Evolutionary conservation across 2,113 vertebrate species (phyloP), one percentile per base, ranked within the genome.

Genomic region (Cathartes aura): DNA sequence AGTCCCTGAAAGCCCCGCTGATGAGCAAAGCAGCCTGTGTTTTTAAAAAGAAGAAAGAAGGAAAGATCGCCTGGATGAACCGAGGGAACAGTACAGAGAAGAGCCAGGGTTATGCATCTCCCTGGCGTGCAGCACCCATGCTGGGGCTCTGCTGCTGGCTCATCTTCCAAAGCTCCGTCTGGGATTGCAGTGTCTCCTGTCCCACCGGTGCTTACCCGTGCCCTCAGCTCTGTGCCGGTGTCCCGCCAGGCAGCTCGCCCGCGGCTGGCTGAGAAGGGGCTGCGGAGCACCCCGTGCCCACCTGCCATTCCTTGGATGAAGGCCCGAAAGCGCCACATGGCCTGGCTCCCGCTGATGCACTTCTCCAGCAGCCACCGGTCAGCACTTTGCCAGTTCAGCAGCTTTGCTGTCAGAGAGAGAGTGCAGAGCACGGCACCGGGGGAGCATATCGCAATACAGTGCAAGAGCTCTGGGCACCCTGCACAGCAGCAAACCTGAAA

Each of bases 331-430:
- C 96, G 96, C 96, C 45, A 93, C 95, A 98, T 98, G 67, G 98
- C 98, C 16, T 96, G 91, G 94, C 94, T 98, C 12, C 98, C 96
- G 0, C 97, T 95, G 85, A 98, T 81, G 90, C 97, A 98, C 72
- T 96, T 98, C 87, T 97, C 94, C 40, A 99, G 96, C 43, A 98
- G 98, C 98, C 98, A 98, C 78, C 17, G 94, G 67, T 98, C 98
- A n/a, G 98, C 97, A 0, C 70, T 87, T 59, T 50, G 86, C 98
- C 98, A 98, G 90, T 97, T 97, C 94, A 98, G 96, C 93, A 98
- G 96, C 23, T 96, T 95, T 56, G 96, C 98, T 98, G 96, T 67
- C 55, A 75, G 90, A 53, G 70, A 78, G 72, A 58, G 58, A 81
- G 48, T 1, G 47, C 52, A 74, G 48, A 72, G 38, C 29, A 9